Evolutionary conservation across 2,797 vertebrate species (phyloP), one percentile per base, ranked within the genome.

Genomic region (Rhabdomys pumilio): DNA sequence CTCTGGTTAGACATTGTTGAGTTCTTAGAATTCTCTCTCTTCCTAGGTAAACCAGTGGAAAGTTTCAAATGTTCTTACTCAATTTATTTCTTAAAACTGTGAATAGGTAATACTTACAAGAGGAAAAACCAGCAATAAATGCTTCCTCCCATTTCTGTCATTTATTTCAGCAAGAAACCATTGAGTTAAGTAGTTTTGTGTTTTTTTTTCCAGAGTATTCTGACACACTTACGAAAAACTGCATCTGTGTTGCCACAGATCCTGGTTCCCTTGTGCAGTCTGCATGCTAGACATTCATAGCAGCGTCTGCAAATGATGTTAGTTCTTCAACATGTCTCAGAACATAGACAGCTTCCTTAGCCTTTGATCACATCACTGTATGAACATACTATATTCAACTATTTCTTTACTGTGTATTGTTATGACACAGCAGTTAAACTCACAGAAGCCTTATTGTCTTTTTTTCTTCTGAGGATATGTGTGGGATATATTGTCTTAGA

Each of bases 111-210:
- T 57, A 34, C 6, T 57, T 89, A 14, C 57, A 89, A 87, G 82
- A 79, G 10, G 5, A 90, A 90, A 53, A 63, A 9, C 0, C 13
- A 69, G 0, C 6, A 79, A 22, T 59, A 29, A 67, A 50, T 50
- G 1, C 1, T 81, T 14, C 17, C 14, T 90, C 12, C 29, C 31
- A 26, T 85, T 86, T 94, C 59, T 93, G 41, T 81, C 47, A 41
- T 29, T 86, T 24, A n/a, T 76, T 81, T 87, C 38, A 8, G 61
- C 24, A 86, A 69, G 87, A 96, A 93, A 65, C 4, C 55, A 96
- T 13, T 6, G 3, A 38, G 34, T 55, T 91, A 41, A 53, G 15
- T 79, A 38, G 12, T 61, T 75, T 90, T 63, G 2, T 65, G 13
- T 31, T 34, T 65, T 67, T 76, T 57, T 72, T 94, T 91, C 20